Evolutionary conservation across 2,113 vertebrate genomes (phyloP).

Genomic region (Bettongia penicillata): DNA sequence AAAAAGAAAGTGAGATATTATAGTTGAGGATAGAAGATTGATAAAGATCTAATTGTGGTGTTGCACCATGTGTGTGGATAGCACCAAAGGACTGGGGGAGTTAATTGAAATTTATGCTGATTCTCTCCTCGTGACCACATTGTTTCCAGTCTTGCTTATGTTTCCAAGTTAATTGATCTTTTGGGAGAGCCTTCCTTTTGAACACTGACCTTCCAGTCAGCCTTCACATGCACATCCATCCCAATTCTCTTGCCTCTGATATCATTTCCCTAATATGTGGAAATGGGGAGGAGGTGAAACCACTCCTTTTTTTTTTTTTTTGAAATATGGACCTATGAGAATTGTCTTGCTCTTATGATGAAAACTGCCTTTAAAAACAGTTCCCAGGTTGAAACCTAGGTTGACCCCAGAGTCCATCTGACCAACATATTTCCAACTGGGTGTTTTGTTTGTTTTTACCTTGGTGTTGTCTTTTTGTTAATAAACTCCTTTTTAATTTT

Average conservation of each 20-base stretch:
- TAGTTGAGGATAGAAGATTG: neutral
- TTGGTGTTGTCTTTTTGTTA: neutral
- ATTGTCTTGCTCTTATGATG: neutral
- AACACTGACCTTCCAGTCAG: too few relatives aligned
- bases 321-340: neutral
- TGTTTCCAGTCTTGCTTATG: neutral
- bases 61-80: neutral
- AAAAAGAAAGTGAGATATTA: neutral
- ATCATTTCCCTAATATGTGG: neutral
- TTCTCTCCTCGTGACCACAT: neutral
- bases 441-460: neutral
- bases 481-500: too few relatives aligned
- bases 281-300: neutral
- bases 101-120: neutral
- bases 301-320: neutral
- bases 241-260: neutral
- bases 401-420: neutral
- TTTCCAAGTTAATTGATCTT: neutral
- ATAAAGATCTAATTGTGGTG: neutral
- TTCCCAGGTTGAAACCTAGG: neutral
- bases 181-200: neutral
- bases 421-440: neutral
- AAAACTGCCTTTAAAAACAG: neutral
- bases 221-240: neutral
- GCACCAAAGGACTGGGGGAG: neutral